Base-by-base conservation (phyloP, 1,140 invertebrate species). In the Brachionus sp. region DNA sequence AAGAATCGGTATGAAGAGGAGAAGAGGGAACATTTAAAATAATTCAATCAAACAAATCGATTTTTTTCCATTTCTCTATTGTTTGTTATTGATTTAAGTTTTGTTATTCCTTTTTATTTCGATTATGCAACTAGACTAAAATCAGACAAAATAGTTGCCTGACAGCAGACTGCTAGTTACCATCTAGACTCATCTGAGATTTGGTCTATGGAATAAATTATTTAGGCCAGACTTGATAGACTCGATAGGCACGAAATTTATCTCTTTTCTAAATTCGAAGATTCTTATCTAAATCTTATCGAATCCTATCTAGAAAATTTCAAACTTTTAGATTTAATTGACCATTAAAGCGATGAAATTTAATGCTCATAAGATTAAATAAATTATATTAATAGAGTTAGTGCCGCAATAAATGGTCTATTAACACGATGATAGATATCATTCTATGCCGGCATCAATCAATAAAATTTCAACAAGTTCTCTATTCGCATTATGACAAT, bases 1-100 rank as follows among this genome's bases (percentile, higher is more conserved):
- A 70, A 70, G 12, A 70, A 70, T n/a, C 33, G 33, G 25, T 25
- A 33, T n/a, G 33, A 66, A 37, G 5, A 66, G 25, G 33, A 66
- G 66, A 70, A 39, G 35, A 70, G 37, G 37, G 37, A 70, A 70
- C 35, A 70, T 70, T 70, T 16, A 39, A 70, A 70, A 70, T 70
- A 70, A 66, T 66, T 66, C 13, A 66, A 70, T 70, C 66, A 39
- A 70, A 70, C 37, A 35, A 70, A 70, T 70, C 66, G 66, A 70
- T 70, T 70, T 70, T 70, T 70, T 70, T 42, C 37, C 16, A 13
- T 37, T 37, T 42, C 7, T 39, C 29, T 37, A 44, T 39, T 70
- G 33, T 70, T 7, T 33, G 19, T 9, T 39, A 39, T 39, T 16
- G 16, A 37, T 39, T 44, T 70, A 16, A 9, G 16, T 16, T 70